phyloP scores from a whole-genome alignment of 2,888 invertebrate species.

The Atrina japonica region DNA sequence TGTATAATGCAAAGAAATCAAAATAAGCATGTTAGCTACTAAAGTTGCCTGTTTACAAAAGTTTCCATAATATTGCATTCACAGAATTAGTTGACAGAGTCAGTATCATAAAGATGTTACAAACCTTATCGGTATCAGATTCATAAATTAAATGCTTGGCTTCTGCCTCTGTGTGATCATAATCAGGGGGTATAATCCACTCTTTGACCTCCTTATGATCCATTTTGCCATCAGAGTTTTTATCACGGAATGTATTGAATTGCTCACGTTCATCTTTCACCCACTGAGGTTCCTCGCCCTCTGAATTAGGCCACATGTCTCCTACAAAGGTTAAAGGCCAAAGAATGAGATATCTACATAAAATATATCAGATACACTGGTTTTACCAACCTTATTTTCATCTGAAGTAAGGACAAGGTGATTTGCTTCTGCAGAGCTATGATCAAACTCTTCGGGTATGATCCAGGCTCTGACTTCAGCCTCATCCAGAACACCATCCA shows the following conservation, averaged over 20 bases:
- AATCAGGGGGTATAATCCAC: slow-evolving; percentile 97
- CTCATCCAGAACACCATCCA: slow-evolving; percentile 91
- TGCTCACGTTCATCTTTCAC: slow-evolving; percentile 96
- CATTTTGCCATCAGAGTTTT: slow-evolving; percentile 92
- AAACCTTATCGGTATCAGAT: slow-evolving; percentile 91
- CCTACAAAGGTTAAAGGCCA: slow-evolving; percentile 80
- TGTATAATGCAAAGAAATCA: too few relatives aligned
- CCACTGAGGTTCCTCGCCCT: slow-evolving; percentile 90
- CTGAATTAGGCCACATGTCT: slow-evolving; percentile 90
- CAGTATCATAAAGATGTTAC: slow-evolving; percentile 38
- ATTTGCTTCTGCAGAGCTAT: slow-evolving; percentile 95
- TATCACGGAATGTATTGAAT: slow-evolving; percentile 90
- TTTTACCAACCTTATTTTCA: slow-evolving; percentile 85
- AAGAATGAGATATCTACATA: slow-evolving; percentile 7
- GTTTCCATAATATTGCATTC: slow-evolving; percentile 18
- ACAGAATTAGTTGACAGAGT: not conserved
- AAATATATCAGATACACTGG: not conserved
- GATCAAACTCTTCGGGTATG: slow-evolving; percentile 96
- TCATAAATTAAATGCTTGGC: slow-evolving; percentile 97
- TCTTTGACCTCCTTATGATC: slow-evolving; percentile 89
- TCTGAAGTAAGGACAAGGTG: slow-evolving; percentile 97
- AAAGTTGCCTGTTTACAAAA: slow-evolving; percentile 1
- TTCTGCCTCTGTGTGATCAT: slow-evolving; percentile 98
- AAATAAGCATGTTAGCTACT: too few relatives aligned
- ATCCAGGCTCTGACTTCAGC: slow-evolving; percentile 93